Evolutionary conservation across 1,140 invertebrate genomes (phyloP), one percentile per base, ranked within the genome.

Genomic region (Chelonus insularis): DNA sequence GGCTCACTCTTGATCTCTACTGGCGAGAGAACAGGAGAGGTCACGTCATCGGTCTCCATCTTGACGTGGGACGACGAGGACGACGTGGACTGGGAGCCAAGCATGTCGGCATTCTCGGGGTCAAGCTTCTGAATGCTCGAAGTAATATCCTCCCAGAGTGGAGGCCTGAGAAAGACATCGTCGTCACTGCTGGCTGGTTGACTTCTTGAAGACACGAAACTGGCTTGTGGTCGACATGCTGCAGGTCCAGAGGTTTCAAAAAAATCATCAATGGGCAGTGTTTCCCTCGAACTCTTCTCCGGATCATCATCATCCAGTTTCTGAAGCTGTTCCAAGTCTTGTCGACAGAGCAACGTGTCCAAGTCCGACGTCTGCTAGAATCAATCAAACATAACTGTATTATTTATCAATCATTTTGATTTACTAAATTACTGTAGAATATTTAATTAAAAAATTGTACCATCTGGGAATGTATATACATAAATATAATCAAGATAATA

Each of bases 81-180:
- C 21, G 56, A 36, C 16, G 41, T 57, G 9, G 41, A 78, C 69
- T 75, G 84, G 52, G 75, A 75, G 36, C 86, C 89, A 63, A 93
- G 80, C 90, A 94, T 92, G 72, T 92, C 89, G n/a, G 91, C 90
- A 73, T 92, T 93, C 74, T 93, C 91, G 11, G 91, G 91, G 74
- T 94, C 91, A 65, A 93, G 88, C 76, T 93, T 93, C 69, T 92
- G 88, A 74, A 94, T 93, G 68, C 90, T 92, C 71, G 90, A 91
- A 45, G 91, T 89, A 73, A 94, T 93, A 81, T 94, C 92, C 77
- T 94, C 92, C 92, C 92, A 94, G 5, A 92, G 83, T 11, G 88
- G 88, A 7, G 91, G 91, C 69, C 90, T 87, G 64, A 92, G 85
- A 78, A 91, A 93, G 37, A 90, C 89, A 80, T 93, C 91, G 75